Evolutionary conservation across 2,888 invertebrate species (phyloP).

Genomic region (Ichneumon xanthorius): DNA sequence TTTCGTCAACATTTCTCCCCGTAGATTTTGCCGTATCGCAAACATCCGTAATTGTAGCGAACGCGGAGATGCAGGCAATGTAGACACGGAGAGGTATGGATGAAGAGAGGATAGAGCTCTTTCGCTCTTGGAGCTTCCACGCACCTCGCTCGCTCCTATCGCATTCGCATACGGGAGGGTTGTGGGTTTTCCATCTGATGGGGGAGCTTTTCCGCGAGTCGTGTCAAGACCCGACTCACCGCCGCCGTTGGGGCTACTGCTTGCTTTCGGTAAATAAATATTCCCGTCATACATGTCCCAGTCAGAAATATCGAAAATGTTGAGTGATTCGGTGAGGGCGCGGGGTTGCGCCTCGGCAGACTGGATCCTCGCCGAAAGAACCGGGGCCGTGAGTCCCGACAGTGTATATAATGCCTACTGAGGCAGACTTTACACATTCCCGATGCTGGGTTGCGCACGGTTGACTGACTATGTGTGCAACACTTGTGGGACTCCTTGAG

Average conservation of each 20-base stretch:
- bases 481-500: conserved; percentile 74
- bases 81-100: conserved; percentile 2
- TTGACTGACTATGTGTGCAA: conserved; percentile 62
- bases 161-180: conserved; percentile 30
- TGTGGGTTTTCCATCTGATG: conserved; percentile 43
- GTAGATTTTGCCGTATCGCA: conserved; percentile 51
- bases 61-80: conserved; percentile 59
- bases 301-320: conserved; percentile 48
- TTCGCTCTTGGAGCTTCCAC: conserved; percentile 19
- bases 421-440: conserved; percentile 15
- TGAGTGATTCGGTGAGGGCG: conserved; percentile 50
- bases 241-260: conserved; percentile 18
- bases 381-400: conserved; percentile 33
- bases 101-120: conserved; percentile 11
- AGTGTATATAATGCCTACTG: not conserved
- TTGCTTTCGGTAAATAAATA: conserved; percentile 45
- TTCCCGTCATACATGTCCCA: conserved; percentile 37
- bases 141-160: conserved; percentile 32
- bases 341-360: conserved; percentile 8
- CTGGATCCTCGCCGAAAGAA: conserved; percentile 16
- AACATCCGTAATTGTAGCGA: conserved; percentile 46
- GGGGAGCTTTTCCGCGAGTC: conserved; percentile 42
- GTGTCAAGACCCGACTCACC: conserved; percentile 54
- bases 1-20: conserved; percentile 36
- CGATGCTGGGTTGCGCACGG: conserved; percentile 30